These are phyloP conservation scores for Drosophila recens DNA, from an alignment of 2,888 invertebrate genomes.

Conservation along the genomic window DNA sequence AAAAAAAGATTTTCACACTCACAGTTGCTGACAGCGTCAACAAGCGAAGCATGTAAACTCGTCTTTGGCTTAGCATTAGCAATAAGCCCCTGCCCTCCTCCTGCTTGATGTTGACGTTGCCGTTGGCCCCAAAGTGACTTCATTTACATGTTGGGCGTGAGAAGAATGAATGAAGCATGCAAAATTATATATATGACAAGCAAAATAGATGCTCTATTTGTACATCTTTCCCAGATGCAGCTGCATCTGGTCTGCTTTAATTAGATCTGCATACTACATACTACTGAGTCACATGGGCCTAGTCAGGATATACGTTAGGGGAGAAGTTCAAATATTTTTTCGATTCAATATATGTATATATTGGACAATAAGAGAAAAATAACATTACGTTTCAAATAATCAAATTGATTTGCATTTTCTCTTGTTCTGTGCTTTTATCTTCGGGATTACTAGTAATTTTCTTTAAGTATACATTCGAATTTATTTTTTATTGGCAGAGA, in stretches of 20 bases:
- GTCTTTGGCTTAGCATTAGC: constrained; percentile 61
- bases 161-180: constrained; percentile 65
- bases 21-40: constrained; percentile 45
- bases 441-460: no score
- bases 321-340: neutral
- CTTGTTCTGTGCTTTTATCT: no score
- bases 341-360: no score
- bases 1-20: constrained; percentile 66
- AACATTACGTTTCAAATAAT: no score
- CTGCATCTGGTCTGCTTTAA: constrained; percentile 47
- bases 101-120: constrained; percentile 10
- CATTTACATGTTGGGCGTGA: constrained; percentile 79
- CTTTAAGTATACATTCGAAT: no score
- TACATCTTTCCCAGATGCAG: constrained; percentile 56
- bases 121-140: constrained; percentile 53
- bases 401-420: no score
- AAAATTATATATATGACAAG: constrained; percentile 49
- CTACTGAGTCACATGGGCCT: neutral
- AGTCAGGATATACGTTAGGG: neutral
- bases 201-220: constrained; percentile 29
- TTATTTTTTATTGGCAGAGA: no score
- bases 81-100: constrained; percentile 18
- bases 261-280: constrained; percentile 47
- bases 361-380: no score
- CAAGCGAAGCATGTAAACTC: constrained; percentile 66